Percentiles rank a stretch among this genome's conserved stretches.
These are phyloP conservation scores for Conus betulinus DNA, from an alignment of 1,140 invertebrate species.

Conservation along the genomic window DNA sequence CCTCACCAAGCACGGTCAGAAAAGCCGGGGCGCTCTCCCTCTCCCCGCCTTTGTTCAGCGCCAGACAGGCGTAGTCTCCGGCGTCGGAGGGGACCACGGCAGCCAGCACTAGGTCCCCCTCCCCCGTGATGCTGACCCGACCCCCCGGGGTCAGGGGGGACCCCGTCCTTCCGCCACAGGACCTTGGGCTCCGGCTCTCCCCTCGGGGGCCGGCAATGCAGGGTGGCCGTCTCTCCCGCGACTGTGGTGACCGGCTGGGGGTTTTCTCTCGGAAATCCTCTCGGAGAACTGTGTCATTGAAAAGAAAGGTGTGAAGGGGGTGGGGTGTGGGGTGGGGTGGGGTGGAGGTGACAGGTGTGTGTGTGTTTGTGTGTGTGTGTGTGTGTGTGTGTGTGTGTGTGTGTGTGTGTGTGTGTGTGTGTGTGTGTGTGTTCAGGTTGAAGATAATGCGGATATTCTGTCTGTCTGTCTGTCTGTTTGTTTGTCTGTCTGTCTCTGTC, in stretches of 20 bases:
- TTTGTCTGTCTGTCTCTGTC: too few species aligned
- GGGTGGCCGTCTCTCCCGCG: slow-evolving; percentile 90
- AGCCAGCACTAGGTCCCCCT: slow-evolving; percentile 89
- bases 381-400: background rate
- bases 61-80: slow-evolving; percentile 90
- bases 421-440: too few species aligned
- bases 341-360: background rate
- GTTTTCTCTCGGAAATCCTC: slow-evolving; percentile 92
- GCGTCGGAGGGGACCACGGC: slow-evolving; percentile 86
- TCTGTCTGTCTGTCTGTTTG: too few species aligned
- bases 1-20: slow-evolving; percentile 86
- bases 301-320: background rate
- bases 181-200: slow-evolving; percentile 91
- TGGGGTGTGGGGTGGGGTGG: background rate
- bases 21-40: slow-evolving; percentile 85
- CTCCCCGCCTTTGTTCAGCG: slow-evolving; percentile 88
- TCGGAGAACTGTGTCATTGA: slow-evolving; percentile 85
- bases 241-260: slow-evolving; percentile 89
- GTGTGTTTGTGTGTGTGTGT: background rate
- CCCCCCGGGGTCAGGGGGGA: slow-evolving; percentile 72
- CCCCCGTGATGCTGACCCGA: slow-evolving; percentile 82
- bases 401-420: background rate
- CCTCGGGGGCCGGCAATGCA: slow-evolving; percentile 93
- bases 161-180: slow-evolving; percentile 84
- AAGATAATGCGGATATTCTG: too few species aligned